Conservation (phyloP, 2,888 invertebrate genomes). For the Alitta virens region DNA sequence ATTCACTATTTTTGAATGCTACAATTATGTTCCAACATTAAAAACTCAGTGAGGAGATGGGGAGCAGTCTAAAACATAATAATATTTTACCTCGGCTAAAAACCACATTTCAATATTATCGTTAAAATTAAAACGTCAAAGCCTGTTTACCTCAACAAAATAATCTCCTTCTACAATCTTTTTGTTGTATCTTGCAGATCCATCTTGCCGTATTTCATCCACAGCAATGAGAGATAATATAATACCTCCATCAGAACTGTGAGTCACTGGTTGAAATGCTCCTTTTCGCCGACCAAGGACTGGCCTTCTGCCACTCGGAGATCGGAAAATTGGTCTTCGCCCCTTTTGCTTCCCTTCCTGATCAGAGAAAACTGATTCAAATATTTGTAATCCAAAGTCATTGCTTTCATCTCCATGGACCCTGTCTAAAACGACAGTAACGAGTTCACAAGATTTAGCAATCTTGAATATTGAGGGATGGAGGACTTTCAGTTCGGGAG, state of each 20-base stretch:
- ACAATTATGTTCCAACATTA: too few relatives aligned
- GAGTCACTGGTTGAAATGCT: constrained; percentile 17
- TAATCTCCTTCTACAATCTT: constrained; percentile 16
- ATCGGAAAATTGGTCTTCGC: constrained; percentile 12
- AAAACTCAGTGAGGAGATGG: too few relatives aligned
- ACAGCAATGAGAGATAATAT: constrained; percentile 15
- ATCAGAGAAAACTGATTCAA: constrained; percentile 17
- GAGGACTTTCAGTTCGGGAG: constrained; percentile 4
- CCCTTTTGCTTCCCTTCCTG: constrained; percentile 5
- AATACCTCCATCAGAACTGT: neutral
- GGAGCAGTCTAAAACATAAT: too few relatives aligned
- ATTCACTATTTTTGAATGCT: too few relatives aligned
- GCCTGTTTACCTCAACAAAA: constrained; percentile 16
- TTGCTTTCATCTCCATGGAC: neutral
- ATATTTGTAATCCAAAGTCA: constrained; percentile 17
- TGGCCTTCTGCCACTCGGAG: constrained; percentile 17
- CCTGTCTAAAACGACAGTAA: constrained; percentile 5
- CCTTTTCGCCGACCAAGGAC: constrained; percentile 14
- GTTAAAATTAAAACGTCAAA: neutral
- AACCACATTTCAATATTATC: too few relatives aligned
- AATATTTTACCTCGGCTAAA: too few relatives aligned
- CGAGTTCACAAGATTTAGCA: constrained; percentile 12
- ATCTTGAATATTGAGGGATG: constrained; percentile 14
- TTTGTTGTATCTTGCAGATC: neutral
- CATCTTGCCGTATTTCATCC: constrained; percentile 7